Evolutionary conservation across 1,140 invertebrate genomes (phyloP).

Genomic region (Drosophila carrolli): DNA sequence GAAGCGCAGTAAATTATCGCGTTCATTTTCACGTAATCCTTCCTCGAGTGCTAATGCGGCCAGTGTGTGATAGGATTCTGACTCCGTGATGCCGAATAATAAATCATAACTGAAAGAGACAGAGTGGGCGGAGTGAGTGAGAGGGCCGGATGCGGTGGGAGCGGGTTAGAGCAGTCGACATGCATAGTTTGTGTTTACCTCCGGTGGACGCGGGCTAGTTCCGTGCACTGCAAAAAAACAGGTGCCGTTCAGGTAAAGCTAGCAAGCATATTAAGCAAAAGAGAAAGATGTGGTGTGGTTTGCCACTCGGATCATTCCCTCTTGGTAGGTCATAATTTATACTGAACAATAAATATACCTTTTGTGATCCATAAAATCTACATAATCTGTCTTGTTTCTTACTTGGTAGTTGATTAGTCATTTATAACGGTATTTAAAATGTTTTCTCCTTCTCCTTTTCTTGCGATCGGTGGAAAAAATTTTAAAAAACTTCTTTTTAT

Average conservation of each 20-base stretch:
- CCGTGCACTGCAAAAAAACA: slow-evolving; percentile 26
- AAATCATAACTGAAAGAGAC: slow-evolving; percentile 90
- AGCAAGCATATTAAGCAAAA: too few species aligned
- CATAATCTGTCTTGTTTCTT: too few species aligned
- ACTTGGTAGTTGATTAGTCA: too few species aligned
- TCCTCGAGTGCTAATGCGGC: slow-evolving; percentile 88
- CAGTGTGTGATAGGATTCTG: slow-evolving; percentile 94
- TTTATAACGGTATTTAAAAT: too few species aligned
- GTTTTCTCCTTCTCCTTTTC: too few species aligned
- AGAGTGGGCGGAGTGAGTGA: slow-evolving; percentile 25
- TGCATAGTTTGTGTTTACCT: slow-evolving; percentile 37
- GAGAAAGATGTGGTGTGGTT: too few species aligned
- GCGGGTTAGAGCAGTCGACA: slow-evolving; percentile 19
- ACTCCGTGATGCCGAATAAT: slow-evolving; percentile 94
- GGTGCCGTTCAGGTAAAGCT: not conserved
- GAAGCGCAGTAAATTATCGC: slow-evolving; percentile 91
- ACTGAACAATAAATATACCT: too few species aligned
- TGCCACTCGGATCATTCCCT: too few species aligned
- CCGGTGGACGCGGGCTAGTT: slow-evolving; percentile 12
- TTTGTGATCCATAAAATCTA: too few species aligned
- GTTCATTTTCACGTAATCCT: slow-evolving; percentile 91
- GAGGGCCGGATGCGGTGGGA: not conserved
- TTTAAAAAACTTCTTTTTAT: too few species aligned
- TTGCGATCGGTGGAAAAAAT: too few species aligned
- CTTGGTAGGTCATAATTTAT: too few species aligned